A percentile compares a stretch with the other conserved stretches of the same genome.
These are phyloP conservation scores for Bufotes viridis DNA, from an alignment of 2,797 vertebrate species.

Conservation along the genomic window DNA sequence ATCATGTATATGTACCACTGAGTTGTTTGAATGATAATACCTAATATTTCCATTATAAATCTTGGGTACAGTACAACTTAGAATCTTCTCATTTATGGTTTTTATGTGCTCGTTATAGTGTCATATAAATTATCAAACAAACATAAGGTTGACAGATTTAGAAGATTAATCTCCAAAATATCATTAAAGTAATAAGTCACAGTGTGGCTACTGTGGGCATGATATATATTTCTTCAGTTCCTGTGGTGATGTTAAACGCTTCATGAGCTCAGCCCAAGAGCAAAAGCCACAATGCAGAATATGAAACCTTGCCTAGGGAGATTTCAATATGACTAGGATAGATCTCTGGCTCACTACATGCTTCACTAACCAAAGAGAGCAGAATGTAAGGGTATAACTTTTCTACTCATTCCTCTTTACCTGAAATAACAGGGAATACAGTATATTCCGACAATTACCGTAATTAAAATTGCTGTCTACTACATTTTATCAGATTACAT, in stretches of 20 bases:
- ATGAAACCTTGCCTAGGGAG: conserved; percentile 34
- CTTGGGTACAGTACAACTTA: background rate
- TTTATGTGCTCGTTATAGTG: conserved; percentile 5
- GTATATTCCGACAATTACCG: background rate
- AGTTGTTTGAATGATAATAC: background rate
- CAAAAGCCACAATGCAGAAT: conserved; percentile 19
- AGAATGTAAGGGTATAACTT: background rate
- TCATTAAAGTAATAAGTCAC: conserved; percentile 35
- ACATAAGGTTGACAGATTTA: conserved; percentile 24
- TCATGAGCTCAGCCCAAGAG: conserved; percentile 29
- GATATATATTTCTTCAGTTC: conserved; percentile 11
- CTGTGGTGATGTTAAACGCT: conserved; percentile 46
- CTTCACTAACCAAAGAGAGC: background rate
- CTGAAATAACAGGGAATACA: background rate
- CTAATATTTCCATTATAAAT: background rate
- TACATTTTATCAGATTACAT: background rate
- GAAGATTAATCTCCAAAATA: conserved; percentile 20
- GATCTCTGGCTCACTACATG: conserved; percentile 30
- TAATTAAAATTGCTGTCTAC: background rate
- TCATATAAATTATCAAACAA: conserved; percentile 30
- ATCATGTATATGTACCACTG: background rate
- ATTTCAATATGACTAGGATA: conserved; percentile 11
- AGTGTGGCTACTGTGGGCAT: background rate
- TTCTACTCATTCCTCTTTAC: background rate
- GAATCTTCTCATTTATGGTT: background rate